Evolutionary conservation across 2,113 vertebrate genomes (phyloP).

Genomic region (Cyanistes caeruleus): DNA sequence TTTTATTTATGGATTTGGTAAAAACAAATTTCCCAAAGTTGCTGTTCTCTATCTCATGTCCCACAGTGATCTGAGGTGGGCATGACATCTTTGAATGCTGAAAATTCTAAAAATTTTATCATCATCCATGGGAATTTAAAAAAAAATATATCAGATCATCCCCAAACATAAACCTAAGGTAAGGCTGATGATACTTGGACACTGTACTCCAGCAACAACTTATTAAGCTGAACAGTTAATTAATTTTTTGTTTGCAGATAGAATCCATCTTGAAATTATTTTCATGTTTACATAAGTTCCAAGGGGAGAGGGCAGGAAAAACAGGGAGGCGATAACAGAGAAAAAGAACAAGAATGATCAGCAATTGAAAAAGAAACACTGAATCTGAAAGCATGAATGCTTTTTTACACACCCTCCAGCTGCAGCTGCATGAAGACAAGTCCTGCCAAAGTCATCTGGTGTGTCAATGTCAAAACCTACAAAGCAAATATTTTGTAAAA

Average conservation of each 20-base stretch:
- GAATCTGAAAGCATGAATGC: not conserved
- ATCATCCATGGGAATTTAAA: not conserved
- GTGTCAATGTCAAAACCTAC: constrained; percentile 96
- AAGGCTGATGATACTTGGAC: constrained; percentile 3
- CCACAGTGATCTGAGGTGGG: not conserved
- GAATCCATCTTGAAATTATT: constrained; percentile 7
- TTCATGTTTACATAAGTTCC: not conserved
- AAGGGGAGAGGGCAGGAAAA: not conserved
- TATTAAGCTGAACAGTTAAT: not conserved
- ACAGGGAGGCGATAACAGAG: not conserved
- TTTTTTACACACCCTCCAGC: constrained; percentile 91
- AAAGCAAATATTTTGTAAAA: constrained; percentile 42
- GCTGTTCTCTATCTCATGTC: not conserved
- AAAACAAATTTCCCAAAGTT: not conserved
- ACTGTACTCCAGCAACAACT: not conserved
- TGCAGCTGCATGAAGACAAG: constrained; percentile 98
- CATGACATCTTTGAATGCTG: not conserved
- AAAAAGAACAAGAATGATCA: not conserved
- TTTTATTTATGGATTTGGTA: not conserved
- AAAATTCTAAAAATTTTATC: not conserved
- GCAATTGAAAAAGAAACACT: not conserved
- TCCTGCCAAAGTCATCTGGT: constrained; percentile 97
- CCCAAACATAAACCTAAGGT: not conserved
- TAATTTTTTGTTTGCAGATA: not conserved
- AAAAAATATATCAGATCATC: not conserved